These are phyloP conservation scores for Ctenoplectra terminalis DNA, from an alignment of 1,140 invertebrate genomes.

Conservation along the genomic window DNA sequence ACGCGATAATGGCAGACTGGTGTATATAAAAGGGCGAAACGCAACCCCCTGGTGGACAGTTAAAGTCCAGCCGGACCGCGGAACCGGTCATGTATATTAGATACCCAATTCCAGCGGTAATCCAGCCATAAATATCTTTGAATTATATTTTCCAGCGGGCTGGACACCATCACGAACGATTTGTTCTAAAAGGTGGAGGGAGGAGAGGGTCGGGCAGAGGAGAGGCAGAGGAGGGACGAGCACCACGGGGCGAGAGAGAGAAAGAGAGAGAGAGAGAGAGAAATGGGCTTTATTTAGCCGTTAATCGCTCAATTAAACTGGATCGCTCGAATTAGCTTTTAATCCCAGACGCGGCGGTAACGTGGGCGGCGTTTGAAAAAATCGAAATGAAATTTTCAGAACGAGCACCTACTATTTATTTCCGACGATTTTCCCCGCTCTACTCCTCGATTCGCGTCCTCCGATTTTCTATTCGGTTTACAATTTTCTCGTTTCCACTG, in stretches of 20 bases:
- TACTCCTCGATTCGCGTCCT: background rate
- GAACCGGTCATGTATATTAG: constrained; percentile 79
- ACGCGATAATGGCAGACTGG: constrained; percentile 1
- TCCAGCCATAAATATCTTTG: constrained; percentile 81
- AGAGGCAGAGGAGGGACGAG: background rate
- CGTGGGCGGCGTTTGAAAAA: constrained; percentile 58
- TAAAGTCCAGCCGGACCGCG: constrained; percentile 64
- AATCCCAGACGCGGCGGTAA: constrained; percentile 67
- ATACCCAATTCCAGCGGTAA: constrained; percentile 80
- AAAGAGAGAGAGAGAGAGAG: constrained; percentile 24
- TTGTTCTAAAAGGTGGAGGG: constrained; percentile 71
- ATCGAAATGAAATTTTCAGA: constrained; percentile 64
- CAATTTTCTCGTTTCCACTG: background rate
- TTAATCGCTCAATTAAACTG: constrained; percentile 83
- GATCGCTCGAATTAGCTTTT: constrained; percentile 80
- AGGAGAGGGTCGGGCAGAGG: constrained; percentile 8
- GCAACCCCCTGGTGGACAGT: constrained; percentile 54
- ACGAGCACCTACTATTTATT: background rate
- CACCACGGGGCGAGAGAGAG: background rate
- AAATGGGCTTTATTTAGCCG: constrained; percentile 77
- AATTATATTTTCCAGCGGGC: constrained; percentile 80
- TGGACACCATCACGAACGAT: constrained; percentile 75
- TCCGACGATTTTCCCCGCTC: background rate
- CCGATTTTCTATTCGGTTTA: constrained; percentile 29
- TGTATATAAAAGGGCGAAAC: constrained; percentile 27